These are phyloP conservation scores for Octopus sinensis DNA, from an alignment of 1,140 invertebrate species.

Conservation along the genomic window DNA sequence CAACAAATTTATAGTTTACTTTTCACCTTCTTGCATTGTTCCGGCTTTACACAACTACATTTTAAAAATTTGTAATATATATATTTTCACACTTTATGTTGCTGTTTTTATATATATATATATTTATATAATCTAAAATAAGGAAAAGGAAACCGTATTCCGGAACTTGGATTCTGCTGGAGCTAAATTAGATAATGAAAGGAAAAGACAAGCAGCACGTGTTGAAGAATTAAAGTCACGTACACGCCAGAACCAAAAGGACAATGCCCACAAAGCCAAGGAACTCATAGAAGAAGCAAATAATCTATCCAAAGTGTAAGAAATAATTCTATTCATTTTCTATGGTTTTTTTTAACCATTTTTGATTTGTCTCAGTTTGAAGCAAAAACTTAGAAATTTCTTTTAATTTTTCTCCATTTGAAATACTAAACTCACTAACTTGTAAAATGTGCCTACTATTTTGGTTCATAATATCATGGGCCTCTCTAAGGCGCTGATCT, in stretches of 20 bases:
- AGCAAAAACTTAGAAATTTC: neutral
- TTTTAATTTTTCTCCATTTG: neutral
- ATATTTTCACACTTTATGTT: too few relatives aligned
- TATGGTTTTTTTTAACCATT: neutral
- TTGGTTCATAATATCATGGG: neutral
- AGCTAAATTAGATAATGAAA: neutral
- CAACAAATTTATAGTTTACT: too few relatives aligned
- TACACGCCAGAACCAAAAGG: neutral
- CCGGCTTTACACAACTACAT: too few relatives aligned
- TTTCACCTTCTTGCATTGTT: too few relatives aligned
- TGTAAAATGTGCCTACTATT: neutral
- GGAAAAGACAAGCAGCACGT: neutral
- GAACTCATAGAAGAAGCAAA: neutral
- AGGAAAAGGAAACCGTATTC: neutral
- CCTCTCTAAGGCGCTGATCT: neutral
- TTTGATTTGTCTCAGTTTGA: neutral
- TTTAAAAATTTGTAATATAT: too few relatives aligned
- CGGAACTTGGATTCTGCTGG: neutral
- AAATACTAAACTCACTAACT: neutral
- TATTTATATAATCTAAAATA: too few relatives aligned
- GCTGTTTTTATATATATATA: too few relatives aligned
- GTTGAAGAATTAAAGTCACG: neutral
- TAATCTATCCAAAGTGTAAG: neutral
- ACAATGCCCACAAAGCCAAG: neutral
- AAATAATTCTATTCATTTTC: neutral